Conservation (phyloP, 2,797 vertebrate species). For the Bradypodion ventrale region DNA sequence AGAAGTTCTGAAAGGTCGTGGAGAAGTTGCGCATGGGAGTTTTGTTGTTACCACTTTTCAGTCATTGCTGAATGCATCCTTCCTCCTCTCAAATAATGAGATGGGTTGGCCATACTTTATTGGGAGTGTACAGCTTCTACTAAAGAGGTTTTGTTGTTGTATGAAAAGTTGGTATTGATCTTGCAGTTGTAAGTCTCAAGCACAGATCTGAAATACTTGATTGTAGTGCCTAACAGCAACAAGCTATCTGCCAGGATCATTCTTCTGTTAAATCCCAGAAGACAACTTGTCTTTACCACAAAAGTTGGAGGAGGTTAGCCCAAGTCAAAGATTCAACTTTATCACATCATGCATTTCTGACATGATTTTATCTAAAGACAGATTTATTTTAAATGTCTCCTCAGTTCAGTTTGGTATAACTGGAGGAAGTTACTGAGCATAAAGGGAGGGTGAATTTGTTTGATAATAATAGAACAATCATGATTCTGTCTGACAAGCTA, state of each 20-base stretch:
- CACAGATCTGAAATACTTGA: slow-evolving; percentile 1
- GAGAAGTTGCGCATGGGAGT: not conserved
- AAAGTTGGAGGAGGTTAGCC: slow-evolving; percentile 12
- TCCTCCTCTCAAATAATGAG: not conserved
- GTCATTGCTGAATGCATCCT: slow-evolving; percentile 1
- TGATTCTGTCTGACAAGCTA: slow-evolving; percentile 49
- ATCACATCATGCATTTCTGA: slow-evolving; percentile 10
- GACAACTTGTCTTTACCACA: not conserved
- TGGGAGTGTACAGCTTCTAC: slow-evolving; percentile 6
- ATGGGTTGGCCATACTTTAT: not conserved
- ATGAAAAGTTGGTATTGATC: not conserved
- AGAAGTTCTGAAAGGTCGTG: not conserved
- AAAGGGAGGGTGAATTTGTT: not conserved
- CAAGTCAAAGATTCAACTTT: slow-evolving; percentile 26
- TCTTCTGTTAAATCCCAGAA: slow-evolving; percentile 38
- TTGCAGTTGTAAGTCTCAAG: slow-evolving; percentile 25
- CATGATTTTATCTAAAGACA: slow-evolving; percentile 17
- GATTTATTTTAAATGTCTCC: slow-evolving; percentile 30
- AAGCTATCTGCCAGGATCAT: not conserved
- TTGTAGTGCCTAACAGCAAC: slow-evolving; percentile 3
- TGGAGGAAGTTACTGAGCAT: slow-evolving; percentile 35
- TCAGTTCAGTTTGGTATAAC: slow-evolving; percentile 29
- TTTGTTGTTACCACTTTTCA: slow-evolving; percentile 14
- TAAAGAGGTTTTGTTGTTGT: not conserved
- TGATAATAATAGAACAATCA: slow-evolving; percentile 45